Base-by-base conservation (phyloP, 2,888 invertebrate genomes). In the Heteromurus nitidus region DNA sequence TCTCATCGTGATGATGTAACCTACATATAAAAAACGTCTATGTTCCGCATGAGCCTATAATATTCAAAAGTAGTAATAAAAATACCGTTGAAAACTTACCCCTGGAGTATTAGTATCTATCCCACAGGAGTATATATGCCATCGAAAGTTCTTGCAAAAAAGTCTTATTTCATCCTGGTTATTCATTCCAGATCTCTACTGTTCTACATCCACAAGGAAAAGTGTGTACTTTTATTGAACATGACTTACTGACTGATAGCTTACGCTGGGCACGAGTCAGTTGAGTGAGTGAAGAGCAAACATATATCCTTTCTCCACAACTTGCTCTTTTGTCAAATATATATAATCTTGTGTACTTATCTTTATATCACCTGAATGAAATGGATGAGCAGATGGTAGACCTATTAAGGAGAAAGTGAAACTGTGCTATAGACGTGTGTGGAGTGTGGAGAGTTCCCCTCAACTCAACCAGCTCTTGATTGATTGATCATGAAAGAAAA, bases 401-500 rank as follows among this genome's bases (percentile, higher is more conserved):
- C 7, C 55, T 24, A 70, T 58, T 69, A 36, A n/a, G 36, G 70
- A 58, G 70, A 70, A 70, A 70, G 70, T 42, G 58, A 70, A 58
- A 70, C 70, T 70, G 7, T 65, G 24, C 50, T n/a, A n/a, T n/a
- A n/a, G n/a, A n/a, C n/a, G n/a, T n/a, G n/a, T n/a, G n/a, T n/a
- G n/a, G n/a, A n/a, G n/a, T n/a, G n/a, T n/a, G n/a, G n/a, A n/a
- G 3, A 50, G 53, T 68, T 68, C 24, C 22, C 55, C 53, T 47
- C 7, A 53, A n/a, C n/a, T n/a, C 22, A 11, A 42, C 47, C n/a
- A 67, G 55, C 64, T 36, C 26, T 62, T 76, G 76, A 76, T 76
- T 76, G 76, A 76, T 68, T 76, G 76, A 68, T 76, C 68, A 60
- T 68, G 67, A 76, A 76, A 76, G 68, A 68, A 76, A 68, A 68